A percentile compares a stretch with the other conserved stretches of the same genome.
phyloP scores from a whole-genome alignment of 1,140 invertebrate species.

The Ephestia elutella region DNA sequence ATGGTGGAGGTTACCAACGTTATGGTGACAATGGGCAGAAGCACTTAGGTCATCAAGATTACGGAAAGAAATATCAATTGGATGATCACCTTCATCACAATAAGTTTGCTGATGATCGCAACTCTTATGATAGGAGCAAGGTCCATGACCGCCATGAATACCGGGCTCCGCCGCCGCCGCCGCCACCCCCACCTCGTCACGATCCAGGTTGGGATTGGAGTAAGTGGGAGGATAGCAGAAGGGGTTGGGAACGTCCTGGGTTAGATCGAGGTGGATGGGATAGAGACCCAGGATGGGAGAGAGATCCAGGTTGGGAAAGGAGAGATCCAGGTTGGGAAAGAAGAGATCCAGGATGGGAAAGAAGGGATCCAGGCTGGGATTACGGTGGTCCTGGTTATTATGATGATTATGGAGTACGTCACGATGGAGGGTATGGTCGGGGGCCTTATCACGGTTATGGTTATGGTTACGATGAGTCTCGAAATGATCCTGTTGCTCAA shows the following conservation, averaged over 20 bases:
- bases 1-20: conserved; percentile 68
- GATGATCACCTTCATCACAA: conserved; percentile 67
- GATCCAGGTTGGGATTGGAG: conserved; percentile 50
- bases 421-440: conserved; percentile 55
- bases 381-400: conserved; percentile 54
- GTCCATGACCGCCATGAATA: conserved; percentile 47
- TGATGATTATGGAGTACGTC: conserved; percentile 46
- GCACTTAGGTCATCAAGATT: conserved; percentile 63
- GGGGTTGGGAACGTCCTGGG: conserved; percentile 42
- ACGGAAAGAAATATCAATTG: conserved; percentile 73
- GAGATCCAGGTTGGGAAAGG: conserved; percentile 42
- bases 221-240: conserved; percentile 40
- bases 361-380: conserved; percentile 43
- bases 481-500: conserved; percentile 44
- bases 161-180: conserved; percentile 30
- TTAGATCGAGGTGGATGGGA: conserved; percentile 36
- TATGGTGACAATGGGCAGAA: conserved; percentile 68
- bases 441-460: conserved; percentile 64
- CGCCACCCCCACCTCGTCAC: conserved; percentile 16
- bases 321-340: conserved; percentile 44
- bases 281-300: conserved; percentile 33
- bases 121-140: conserved; percentile 58
- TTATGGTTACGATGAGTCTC: conserved; percentile 64
- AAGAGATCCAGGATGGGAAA: conserved; percentile 42
- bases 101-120: conserved; percentile 58